Conservation (phyloP, 2,888 invertebrate species). For the Drosophila buzzatii region DNA sequence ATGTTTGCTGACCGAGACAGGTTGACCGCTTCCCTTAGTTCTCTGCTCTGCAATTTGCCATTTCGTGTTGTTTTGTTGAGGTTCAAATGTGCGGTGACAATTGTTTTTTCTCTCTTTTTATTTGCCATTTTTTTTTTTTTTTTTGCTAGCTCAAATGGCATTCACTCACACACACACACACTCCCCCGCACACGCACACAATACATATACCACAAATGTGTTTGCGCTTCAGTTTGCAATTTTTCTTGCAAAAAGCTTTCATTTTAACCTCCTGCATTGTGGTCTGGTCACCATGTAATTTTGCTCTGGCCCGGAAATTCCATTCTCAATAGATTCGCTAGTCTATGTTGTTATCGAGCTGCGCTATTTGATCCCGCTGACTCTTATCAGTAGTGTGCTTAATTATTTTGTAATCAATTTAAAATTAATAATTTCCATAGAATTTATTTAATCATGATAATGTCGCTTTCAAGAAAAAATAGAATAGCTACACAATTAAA, state of each 20-base stretch:
- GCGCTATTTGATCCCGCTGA: constrained; percentile 9
- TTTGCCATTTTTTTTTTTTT: constrained; percentile 44
- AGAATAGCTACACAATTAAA: constrained; percentile 38
- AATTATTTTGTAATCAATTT: constrained; percentile 65
- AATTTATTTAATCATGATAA: constrained; percentile 63
- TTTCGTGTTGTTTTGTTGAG: constrained; percentile 60
- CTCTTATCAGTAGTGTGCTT: constrained; percentile 31
- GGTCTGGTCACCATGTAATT: constrained; percentile 32
- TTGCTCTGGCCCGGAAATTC: constrained; percentile 29
- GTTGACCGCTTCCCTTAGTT: constrained; percentile 27
- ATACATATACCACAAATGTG: constrained; percentile 33
- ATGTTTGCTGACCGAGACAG: constrained; percentile 49
- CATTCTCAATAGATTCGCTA: constrained; percentile 7
- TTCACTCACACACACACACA: constrained; percentile 5
- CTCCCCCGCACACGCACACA: constrained; percentile 20
- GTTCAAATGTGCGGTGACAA: constrained; percentile 74
- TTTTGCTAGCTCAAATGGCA: constrained; percentile 30
- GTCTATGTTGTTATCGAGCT: background rate
- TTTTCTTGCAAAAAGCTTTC: constrained; percentile 45
- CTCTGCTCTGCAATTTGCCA: constrained; percentile 67
- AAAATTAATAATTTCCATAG: constrained; percentile 58
- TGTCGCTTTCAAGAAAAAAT: constrained; percentile 19
- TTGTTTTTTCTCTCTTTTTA: constrained; percentile 59
- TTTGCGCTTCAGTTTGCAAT: constrained; percentile 44
- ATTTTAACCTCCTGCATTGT: constrained; percentile 18